Evolutionary conservation across 1,140 invertebrate species (phyloP).

Genomic region (Pseudomyrmex dendroicus): DNA sequence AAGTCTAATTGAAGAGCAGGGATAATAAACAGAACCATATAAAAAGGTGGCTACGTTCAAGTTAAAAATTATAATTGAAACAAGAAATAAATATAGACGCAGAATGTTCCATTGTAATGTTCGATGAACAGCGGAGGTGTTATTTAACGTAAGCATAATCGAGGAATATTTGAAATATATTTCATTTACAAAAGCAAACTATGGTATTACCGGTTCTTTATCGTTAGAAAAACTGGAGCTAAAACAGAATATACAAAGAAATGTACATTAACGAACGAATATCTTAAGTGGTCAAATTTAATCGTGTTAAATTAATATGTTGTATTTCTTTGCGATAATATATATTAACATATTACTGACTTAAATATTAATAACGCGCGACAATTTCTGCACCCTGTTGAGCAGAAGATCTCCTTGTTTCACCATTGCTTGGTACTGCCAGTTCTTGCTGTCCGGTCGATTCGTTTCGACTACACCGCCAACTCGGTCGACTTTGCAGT

Average conservation of each 20-base stretch:
- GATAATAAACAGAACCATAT: no score
- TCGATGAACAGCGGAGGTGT: neutral
- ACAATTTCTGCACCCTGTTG: conserved; percentile 99
- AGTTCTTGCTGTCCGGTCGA: conserved; percentile 96
- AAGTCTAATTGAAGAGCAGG: no score
- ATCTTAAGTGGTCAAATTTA: neutral
- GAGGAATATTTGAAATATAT: conserved; percentile 26
- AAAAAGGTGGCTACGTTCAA: no score
- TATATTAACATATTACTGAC: conserved; percentile 6
- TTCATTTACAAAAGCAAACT: conserved; percentile 39
- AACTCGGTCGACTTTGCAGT: conserved; percentile 99
- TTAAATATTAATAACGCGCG: conserved; percentile 99
- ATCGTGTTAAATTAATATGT: conserved; percentile 2
- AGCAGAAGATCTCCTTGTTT: conserved; percentile 99
- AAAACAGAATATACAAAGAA: conserved; percentile 23
- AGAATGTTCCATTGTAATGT: neutral
- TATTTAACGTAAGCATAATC: neutral
- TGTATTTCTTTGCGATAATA: conserved; percentile 31
- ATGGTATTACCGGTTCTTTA: neutral
- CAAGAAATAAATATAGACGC: no score
- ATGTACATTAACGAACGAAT: neutral
- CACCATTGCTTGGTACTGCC: conserved; percentile 98
- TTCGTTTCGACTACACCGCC: conserved; percentile 99
- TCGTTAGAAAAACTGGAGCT: conserved; percentile 31
- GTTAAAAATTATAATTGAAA: no score